These are phyloP conservation scores for Typhlomys cinereus DNA, from an alignment of 2,113 vertebrate genomes.

Conservation along the genomic window DNA sequence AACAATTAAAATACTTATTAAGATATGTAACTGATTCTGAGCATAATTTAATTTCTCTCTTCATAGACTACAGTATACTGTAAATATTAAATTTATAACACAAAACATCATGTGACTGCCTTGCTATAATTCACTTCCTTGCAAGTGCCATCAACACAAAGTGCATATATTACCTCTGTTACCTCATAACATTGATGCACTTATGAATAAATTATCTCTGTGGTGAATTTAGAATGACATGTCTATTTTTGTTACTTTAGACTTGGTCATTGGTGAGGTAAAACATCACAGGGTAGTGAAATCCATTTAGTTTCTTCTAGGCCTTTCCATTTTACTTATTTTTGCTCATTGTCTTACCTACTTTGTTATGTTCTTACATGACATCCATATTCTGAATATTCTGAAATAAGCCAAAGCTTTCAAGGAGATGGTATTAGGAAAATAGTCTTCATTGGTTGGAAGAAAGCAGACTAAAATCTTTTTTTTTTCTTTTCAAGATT, in stretches of 20 bases:
- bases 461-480: too few relatives aligned
- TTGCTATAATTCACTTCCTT: background rate
- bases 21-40: too few relatives aligned
- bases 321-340: background rate
- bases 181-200: background rate
- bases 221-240: background rate
- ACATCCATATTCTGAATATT: background rate
- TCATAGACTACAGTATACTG: background rate
- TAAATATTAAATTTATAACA: background rate
- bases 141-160: background rate
- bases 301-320: background rate
- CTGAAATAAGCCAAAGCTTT: background rate
- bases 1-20: background rate
- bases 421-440: background rate
- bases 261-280: background rate
- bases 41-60: background rate
- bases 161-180: too few relatives aligned
- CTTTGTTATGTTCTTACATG: background rate
- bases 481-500: background rate
- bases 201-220: background rate
- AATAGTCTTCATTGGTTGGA: background rate
- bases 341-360: background rate
- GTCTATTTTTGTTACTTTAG: background rate
- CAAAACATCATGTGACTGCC: background rate
- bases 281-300: background rate